A percentile compares a stretch with the other conserved stretches of the same genome.
phyloP scores from a whole-genome alignment of 2,113 vertebrate genomes.

The Corythornis madagascariensis region DNA sequence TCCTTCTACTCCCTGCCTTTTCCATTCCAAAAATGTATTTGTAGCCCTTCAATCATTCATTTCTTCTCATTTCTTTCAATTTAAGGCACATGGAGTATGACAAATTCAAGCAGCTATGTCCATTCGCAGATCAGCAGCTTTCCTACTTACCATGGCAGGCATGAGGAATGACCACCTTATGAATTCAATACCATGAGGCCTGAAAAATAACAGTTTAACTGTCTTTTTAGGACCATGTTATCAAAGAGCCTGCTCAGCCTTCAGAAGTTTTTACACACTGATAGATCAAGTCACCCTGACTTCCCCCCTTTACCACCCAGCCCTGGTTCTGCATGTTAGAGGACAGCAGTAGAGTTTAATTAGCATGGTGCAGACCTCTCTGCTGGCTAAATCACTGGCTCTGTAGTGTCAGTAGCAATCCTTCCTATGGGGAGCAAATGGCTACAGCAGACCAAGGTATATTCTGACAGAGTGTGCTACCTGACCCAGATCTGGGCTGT shows the following conservation, averaged over 20 bases:
- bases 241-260: background rate
- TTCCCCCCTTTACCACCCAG: background rate
- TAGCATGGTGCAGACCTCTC: background rate
- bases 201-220: conserved; percentile 9
- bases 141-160: background rate
- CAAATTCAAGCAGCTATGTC: conserved; percentile 26
- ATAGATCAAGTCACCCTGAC: background rate
- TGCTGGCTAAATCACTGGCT: background rate
- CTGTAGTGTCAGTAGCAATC: background rate
- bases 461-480: background rate
- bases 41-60: background rate
- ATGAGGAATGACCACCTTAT: conserved; percentile 12
- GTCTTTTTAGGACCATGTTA: background rate
- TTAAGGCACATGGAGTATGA: conserved; percentile 1
- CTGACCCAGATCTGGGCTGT: background rate
- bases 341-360: background rate
- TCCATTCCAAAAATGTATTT: background rate
- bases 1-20: background rate
- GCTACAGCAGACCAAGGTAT: background rate
- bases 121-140: background rate
- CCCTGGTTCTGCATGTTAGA: background rate
- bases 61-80: conserved; percentile 15
- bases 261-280: background rate
- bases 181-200: background rate
- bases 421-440: background rate